A percentile compares a stretch with the other conserved stretches of the same genome.
Evolutionary conservation across 1,140 invertebrate species (phyloP).

Genomic region (Sinella curviseta): DNA sequence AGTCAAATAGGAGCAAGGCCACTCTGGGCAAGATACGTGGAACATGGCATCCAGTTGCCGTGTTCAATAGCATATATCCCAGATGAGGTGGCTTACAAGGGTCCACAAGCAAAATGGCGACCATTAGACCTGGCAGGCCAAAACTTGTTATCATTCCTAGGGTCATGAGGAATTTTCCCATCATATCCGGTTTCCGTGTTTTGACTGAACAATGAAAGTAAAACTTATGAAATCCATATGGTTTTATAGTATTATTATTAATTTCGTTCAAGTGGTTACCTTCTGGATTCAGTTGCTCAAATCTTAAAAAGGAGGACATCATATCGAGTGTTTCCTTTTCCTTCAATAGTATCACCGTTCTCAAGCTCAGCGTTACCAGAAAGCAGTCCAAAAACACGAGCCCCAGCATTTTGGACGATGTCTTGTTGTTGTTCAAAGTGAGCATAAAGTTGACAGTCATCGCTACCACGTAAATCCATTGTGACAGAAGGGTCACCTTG

Average conservation of each 20-base stretch:
- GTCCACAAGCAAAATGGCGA: neutral
- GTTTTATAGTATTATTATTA: too few species aligned
- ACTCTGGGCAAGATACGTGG: neutral
- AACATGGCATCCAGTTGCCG: neutral
- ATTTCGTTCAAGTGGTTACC: neutral
- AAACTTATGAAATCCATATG: too few species aligned
- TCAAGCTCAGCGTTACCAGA: neutral
- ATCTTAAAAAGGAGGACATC: neutral
- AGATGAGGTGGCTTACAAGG: constrained; percentile 7
- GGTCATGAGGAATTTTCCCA: neutral
- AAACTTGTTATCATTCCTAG: constrained; percentile 9
- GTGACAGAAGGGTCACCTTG: neutral
- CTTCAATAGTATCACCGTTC: neutral
- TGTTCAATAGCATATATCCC: neutral
- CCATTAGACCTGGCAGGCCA: constrained; percentile 14
- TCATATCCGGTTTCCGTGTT: neutral
- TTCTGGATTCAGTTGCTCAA: neutral
- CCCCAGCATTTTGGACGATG: neutral
- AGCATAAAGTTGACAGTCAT: neutral
- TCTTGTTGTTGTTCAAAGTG: neutral
- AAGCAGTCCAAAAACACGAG: constrained; percentile 1
- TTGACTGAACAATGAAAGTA: constrained; percentile 1
- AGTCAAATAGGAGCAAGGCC: neutral
- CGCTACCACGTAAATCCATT: neutral
- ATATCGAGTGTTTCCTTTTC: neutral